Base-by-base conservation (phyloP, 2,888 invertebrate species). In the Acleris holmiana region DNA sequence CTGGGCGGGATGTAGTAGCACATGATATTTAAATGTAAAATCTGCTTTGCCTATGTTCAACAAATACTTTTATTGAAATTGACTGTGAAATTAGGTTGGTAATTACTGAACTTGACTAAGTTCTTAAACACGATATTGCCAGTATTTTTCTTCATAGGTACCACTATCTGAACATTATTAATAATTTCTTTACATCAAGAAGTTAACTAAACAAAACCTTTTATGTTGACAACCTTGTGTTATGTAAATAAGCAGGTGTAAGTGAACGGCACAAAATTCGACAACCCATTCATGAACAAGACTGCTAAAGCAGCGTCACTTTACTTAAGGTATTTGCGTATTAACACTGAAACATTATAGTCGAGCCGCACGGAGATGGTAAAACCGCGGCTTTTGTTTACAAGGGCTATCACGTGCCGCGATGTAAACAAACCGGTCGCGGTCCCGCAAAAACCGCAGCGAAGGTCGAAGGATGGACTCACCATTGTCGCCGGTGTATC, bases 401-500 rank as follows among this genome's bases (percentile, higher is more conserved):
- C 83, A 74, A 71, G 55, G 66, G 71, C 67, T 74, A 83, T 90
- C 91, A 91, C 90, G 91, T 92, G 91, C 83, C 73, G 56, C 75
- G 83, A 83, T 84, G 91, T 91, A 90, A 91, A 91, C 90, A 92
- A 90, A 91, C 89, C 90, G 90, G 89, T 90, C 72, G 74, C 72
- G 73, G 40, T 15, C 40, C 35, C 40, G 40, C 35, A 40, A 71
- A 74, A 76, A 75, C 72, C 68, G 67, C 67, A 76, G 72, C 75
- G 23, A 59, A 49, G 40, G 64, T 59, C 40, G 47, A 41, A 72
- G 69, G 68, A 69, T 75, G 70, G 68, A 91, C 93, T 93, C 79
- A 94, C 94, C 94, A 83, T 94, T 94, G 72, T 90, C 91, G 75
- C 89, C 86, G 73, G 93, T 93, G 86, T 94, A 94, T 85, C 94